Percentiles rank a stretch among this genome's conserved stretches.
phyloP scores from a whole-genome alignment of 2,888 invertebrate genomes.

The Gari tellinella region DNA sequence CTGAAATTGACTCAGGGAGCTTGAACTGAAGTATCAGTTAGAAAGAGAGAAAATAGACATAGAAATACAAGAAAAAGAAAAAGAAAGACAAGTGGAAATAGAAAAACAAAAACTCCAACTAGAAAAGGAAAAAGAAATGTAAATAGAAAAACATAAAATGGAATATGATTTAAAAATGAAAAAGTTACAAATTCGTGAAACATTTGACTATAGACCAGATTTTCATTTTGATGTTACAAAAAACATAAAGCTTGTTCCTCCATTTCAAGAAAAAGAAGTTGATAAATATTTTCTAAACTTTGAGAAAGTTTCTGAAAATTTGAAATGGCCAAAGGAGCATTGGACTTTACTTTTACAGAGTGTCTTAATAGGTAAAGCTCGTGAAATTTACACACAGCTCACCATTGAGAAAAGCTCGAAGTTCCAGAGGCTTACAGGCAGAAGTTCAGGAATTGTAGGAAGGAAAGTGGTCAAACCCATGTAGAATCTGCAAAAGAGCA shows the following conservation, averaged over 20 bases:
- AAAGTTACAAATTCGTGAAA: no score
- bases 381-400: slow-evolving; percentile 25
- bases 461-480: slow-evolving; percentile 33
- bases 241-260: slow-evolving; percentile 1
- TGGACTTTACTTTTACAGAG: no score
- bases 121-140: background rate
- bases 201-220: background rate
- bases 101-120: background rate
- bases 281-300: no score
- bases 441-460: slow-evolving; percentile 37
- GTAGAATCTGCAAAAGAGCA: slow-evolving; percentile 49
- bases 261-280: slow-evolving; percentile 10
- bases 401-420: slow-evolving; percentile 15
- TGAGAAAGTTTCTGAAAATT: no score
- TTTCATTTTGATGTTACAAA: slow-evolving; percentile 3
- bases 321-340: no score
- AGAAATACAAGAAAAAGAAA: no score
- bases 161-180: no score
- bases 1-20: background rate
- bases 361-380: no score
- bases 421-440: slow-evolving; percentile 45
- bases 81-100: background rate
- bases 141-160: no score
- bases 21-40: no score
- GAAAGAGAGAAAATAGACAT: no score